Percentiles rank a stretch among this genome's conserved stretches.
These are phyloP conservation scores for Synergus laeviventris DNA, from an alignment of 2,888 invertebrate species.

Conservation along the genomic window DNA sequence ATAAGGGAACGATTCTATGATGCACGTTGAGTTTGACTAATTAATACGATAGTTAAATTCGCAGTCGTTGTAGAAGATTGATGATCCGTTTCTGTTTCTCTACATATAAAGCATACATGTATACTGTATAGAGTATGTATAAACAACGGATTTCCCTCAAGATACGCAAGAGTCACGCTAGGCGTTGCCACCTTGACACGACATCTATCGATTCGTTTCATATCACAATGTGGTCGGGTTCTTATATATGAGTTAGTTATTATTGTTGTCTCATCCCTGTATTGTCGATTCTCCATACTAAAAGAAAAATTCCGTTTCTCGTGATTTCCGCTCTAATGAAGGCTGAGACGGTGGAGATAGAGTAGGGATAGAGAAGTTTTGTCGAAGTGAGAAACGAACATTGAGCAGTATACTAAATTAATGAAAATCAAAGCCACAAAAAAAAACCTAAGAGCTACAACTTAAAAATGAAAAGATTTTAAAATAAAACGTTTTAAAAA, in stretches of 20 bases:
- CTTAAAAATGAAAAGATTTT: not conserved
- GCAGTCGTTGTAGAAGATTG: conserved; percentile 68
- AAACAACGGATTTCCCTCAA: conserved; percentile 42
- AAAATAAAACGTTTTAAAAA: not conserved
- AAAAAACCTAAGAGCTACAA: not conserved
- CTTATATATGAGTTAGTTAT: conserved; percentile 69
- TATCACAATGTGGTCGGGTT: conserved; percentile 72
- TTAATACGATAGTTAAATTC: conserved; percentile 59
- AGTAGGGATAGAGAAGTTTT: conserved; percentile 49
- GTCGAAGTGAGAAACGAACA: conserved; percentile 20
- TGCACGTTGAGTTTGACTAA: conserved; percentile 33
- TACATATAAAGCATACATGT: conserved; percentile 47
- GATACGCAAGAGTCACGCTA: conserved; percentile 47
- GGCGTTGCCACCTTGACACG: conserved; percentile 47
- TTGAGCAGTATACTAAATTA: conserved; percentile 7
- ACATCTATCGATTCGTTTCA: conserved; percentile 57
- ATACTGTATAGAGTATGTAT: conserved; percentile 39
- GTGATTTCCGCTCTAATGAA: conserved; percentile 60
- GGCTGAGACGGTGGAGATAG: conserved; percentile 75
- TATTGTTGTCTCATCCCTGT: conserved; percentile 76
- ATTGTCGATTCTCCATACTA: conserved; percentile 72
- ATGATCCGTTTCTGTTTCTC: conserved; percentile 51
- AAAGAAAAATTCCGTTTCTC: conserved; percentile 45
- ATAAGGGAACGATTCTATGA: not conserved
- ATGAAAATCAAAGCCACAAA: not conserved